Evolutionary conservation across 2,888 invertebrate genomes (phyloP), one percentile per base, ranked within the genome.

Genomic region (Nomada ruficornis): DNA sequence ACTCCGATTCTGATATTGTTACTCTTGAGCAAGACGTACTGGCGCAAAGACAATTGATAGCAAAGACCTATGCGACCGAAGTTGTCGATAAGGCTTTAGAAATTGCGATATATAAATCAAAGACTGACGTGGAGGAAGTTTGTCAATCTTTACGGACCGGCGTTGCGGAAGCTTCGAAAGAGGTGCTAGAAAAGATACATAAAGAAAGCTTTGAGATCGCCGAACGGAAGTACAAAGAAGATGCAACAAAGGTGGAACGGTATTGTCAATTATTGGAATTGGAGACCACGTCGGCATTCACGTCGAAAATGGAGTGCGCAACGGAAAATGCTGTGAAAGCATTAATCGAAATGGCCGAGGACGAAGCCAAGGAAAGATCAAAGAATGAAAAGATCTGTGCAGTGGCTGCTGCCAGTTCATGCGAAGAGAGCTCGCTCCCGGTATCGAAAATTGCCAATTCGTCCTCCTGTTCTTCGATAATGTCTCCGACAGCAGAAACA

Each of bases 241-340:
- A 92, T 65, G 76, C 83, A 3, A 67, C 80, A 0, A 91, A 88
- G n/a, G 36, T 90, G 10, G 91, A 92, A 11, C 89, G 89, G 70
- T 91, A 91, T 59, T 90, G 89, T 42, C 86, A 90, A 65, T 67
- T 92, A 57, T 70, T 94, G 67, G 91, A 92, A 52, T 83, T 84
- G 2, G 92, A 93, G 73, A 93, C 93, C 0, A 86, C 91, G 0
- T 71, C 86, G 18, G 92, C 92, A 3, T 94, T 94, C 60, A 89
- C 90, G 5, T 90, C 92, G 0, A 92, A 94, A 50, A 89, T 93
- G 77, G 93, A 93, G 50, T 91, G 91, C 67, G 94, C 93, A 0
- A 94, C 94, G 3, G 94, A 94, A 11, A 93, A 93, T 50, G 94
- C 94, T 0, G 92, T 94, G 0, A 94, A 94, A 64, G 94, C 94